Evolutionary conservation across 2,113 vertebrate genomes (phyloP).

Genomic region (Acanthisitta chloris): DNA sequence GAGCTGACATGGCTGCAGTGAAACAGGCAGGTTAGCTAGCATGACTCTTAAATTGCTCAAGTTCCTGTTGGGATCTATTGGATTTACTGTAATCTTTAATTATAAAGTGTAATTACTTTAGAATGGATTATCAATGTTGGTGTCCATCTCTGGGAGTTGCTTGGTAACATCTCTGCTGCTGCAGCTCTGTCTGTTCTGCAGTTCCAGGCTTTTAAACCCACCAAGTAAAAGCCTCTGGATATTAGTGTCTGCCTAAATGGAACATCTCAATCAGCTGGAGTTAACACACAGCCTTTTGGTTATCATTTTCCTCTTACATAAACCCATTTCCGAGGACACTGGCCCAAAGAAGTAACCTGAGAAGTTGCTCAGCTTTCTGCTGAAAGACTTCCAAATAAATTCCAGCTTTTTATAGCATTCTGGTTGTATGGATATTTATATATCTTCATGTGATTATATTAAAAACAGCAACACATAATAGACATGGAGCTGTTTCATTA

Average conservation of each 20-base stretch:
- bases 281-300: not conserved
- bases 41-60: not conserved
- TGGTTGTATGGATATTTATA: not conserved
- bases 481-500: not conserved
- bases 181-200: constrained; percentile 22
- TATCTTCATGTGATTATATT: not conserved
- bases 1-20: not conserved
- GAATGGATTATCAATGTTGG: constrained; percentile 64
- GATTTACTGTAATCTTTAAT: constrained; percentile 72
- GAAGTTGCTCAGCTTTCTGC: not conserved
- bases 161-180: constrained; percentile 65
- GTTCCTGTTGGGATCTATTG: constrained; percentile 66
- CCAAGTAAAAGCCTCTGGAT: not conserved
- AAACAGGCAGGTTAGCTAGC: not conserved
- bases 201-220: not conserved
- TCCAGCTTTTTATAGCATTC: not conserved
- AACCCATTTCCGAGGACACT: not conserved
- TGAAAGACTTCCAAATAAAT: not conserved
- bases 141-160: constrained; percentile 62
- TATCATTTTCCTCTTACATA: not conserved
- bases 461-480: not conserved
- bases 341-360: not conserved
- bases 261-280: constrained; percentile 12
- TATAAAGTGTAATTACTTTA: constrained; percentile 64
- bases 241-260: not conserved